Evolutionary conservation across 1,140 invertebrate genomes (phyloP).

Genomic region (Andrena cerasifolii): DNA sequence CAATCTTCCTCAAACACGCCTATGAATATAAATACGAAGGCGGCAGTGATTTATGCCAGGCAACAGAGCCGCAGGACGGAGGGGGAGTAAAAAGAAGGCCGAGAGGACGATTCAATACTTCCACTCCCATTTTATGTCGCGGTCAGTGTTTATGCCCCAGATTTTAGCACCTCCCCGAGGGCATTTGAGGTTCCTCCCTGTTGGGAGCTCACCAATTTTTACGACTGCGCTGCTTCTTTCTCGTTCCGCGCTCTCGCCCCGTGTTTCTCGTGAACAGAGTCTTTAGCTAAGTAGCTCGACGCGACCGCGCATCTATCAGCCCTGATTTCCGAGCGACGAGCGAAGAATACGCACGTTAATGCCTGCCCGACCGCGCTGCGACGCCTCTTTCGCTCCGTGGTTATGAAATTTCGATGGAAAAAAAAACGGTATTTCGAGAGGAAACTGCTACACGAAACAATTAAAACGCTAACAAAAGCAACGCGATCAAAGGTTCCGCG

Average conservation of each 20-base stretch:
- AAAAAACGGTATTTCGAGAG: not conserved
- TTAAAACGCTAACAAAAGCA: conserved; percentile 40
- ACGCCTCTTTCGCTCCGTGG: not conserved
- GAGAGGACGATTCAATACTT: conserved; percentile 73
- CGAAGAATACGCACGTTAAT: too few species aligned
- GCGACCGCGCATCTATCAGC: not conserved
- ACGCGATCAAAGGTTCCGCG: conserved; percentile 12
- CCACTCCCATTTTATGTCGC: conserved; percentile 74
- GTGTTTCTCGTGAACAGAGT: not conserved
- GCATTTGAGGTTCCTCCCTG: conserved; percentile 66
- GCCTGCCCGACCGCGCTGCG: too few species aligned
- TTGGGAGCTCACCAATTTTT: conserved; percentile 75
- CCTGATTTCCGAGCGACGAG: not conserved
- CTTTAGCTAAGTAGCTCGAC: conserved; percentile 13
- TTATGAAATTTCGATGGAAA: not conserved
- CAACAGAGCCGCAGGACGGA: conserved; percentile 34
- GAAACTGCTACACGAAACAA: conserved; percentile 25
- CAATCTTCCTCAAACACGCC: conserved; percentile 77
- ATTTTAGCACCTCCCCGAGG: conserved; percentile 75
- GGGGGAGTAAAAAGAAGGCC: conserved; percentile 15
- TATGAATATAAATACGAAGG: conserved; percentile 78
- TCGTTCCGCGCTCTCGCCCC: not conserved
- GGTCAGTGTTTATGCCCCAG: conserved; percentile 77
- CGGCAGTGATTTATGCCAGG: conserved; percentile 76
- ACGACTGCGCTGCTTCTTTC: conserved; percentile 53